Evolutionary conservation across 2,797 vertebrate species (phyloP).

Genomic region (Mionectes olivaceus): DNA sequence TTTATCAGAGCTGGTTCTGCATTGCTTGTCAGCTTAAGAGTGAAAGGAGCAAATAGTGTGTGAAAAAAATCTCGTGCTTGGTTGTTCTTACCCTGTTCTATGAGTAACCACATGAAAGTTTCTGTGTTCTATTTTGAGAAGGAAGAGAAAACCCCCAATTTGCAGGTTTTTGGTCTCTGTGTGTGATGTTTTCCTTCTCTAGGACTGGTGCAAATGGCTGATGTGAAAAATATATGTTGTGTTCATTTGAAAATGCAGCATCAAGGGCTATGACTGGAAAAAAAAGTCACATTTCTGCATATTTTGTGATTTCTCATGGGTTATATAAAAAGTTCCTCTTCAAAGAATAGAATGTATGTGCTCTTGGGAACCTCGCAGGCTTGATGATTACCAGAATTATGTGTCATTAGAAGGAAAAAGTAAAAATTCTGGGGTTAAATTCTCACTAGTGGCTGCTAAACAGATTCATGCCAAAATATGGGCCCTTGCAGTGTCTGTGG

Average conservation of each 20-base stretch:
- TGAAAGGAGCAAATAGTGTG: slow-evolving; percentile 18
- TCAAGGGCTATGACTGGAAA: background rate
- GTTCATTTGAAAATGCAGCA: background rate
- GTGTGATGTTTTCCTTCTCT: background rate
- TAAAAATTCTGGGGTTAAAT: background rate
- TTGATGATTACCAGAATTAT: background rate
- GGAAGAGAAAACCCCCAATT: background rate
- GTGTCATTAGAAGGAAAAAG: background rate
- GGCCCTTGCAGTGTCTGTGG: background rate
- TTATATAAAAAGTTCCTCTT: background rate
- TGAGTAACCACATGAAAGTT: background rate
- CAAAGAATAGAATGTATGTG: background rate
- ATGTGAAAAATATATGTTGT: background rate
- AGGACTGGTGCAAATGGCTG: background rate
- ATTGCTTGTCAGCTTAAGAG: background rate
- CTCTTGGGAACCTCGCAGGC: background rate
- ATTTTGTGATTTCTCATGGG: background rate
- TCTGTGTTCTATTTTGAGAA: slow-evolving; percentile 6
- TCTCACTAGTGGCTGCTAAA: background rate
- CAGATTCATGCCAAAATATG: background rate
- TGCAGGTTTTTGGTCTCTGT: background rate
- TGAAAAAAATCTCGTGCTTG: background rate
- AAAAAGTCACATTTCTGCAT: background rate
- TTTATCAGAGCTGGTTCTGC: background rate
- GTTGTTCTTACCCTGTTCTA: background rate